These are phyloP conservation scores for Ivindomyrus marchei DNA, from an alignment of 2,113 vertebrate species.

Conservation along the genomic window DNA sequence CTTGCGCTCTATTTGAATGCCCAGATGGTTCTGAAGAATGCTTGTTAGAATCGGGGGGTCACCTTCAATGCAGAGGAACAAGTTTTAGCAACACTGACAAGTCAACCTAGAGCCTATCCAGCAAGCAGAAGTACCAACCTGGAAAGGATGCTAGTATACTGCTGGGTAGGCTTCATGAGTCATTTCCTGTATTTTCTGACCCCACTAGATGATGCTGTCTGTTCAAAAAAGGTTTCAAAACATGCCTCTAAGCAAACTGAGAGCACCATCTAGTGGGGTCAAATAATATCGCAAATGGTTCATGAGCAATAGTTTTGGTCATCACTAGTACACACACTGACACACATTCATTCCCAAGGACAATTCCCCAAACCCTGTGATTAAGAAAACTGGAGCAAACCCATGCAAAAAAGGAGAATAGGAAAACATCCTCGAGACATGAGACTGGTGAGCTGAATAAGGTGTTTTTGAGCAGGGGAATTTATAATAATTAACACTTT, in stretches of 20 bases:
- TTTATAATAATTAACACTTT: neutral
- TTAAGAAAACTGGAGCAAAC: neutral
- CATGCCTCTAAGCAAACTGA: neutral
- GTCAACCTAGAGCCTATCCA: neutral
- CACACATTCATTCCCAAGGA: neutral
- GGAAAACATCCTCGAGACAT: neutral
- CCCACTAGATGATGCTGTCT: neutral
- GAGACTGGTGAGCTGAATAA: neutral
- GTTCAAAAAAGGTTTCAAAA: neutral
- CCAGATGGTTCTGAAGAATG: constrained; percentile 67
- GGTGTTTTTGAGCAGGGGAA: neutral
- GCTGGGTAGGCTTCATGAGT: neutral
- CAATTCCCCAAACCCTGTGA: neutral
- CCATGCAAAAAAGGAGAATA: neutral
- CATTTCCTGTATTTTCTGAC: neutral
- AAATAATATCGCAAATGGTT: neutral
- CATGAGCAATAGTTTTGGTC: neutral
- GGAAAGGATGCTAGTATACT: neutral
- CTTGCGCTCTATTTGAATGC: constrained; percentile 59
- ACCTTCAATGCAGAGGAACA: constrained; percentile 48
- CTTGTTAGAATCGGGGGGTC: constrained; percentile 61
- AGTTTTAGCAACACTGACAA: neutral
- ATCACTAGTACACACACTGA: neutral
- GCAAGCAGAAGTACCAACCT: neutral
- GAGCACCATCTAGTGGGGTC: neutral